Evolutionary conservation across 2,888 invertebrate genomes (phyloP), one percentile per base, ranked within the genome.

Genomic region (Eupithecia subfuscata): DNA sequence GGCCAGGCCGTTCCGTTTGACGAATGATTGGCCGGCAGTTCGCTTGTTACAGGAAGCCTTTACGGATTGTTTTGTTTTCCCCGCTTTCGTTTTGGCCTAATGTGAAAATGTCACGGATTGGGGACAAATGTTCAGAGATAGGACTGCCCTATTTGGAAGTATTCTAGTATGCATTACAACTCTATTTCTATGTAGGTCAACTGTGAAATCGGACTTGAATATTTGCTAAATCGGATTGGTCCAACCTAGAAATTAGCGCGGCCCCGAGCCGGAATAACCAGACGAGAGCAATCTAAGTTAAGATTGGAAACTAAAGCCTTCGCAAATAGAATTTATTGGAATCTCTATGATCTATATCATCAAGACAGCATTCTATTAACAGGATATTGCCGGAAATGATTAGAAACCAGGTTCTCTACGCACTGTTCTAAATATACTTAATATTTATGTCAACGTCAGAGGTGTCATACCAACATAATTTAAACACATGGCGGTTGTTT

Each of bases 1-100:
- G 88, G 88, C 88, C 89, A 88, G 87, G 82, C 86, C 87, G 88
- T 84, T 84, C 83, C 87, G 91, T 90, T 91, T 93, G 94, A 93
- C 93, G 93, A 91, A 93, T 92, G 92, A 92, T 92, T 92, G 91
- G 91, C 92, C 92, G 89, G 89, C 87, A 90, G 87, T 82, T 82
- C 84, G 87, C 87, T 84, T 87, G 86, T 84, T 86, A 86, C 88
- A 86, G 86, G 86, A 86, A 88, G 86, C 87, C 88, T 87, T 87
- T 84, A 86, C 86, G 87, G 83, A 85, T 86, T 88, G 87, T 89
- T 88, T 90, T 89, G 89, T 88, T 89, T 88, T 87, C 84, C 86
- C 82, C 83, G 80, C 83, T 84, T 84, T 84, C 79, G 78, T 79
- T 80, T 78, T 77, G 78, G 69, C 78, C 79, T 82, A 82, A 82